Base-by-base conservation (phyloP, 30 jellyfish, hydroid and myxozoan genomes). In the Aurelia sp. region DNA sequence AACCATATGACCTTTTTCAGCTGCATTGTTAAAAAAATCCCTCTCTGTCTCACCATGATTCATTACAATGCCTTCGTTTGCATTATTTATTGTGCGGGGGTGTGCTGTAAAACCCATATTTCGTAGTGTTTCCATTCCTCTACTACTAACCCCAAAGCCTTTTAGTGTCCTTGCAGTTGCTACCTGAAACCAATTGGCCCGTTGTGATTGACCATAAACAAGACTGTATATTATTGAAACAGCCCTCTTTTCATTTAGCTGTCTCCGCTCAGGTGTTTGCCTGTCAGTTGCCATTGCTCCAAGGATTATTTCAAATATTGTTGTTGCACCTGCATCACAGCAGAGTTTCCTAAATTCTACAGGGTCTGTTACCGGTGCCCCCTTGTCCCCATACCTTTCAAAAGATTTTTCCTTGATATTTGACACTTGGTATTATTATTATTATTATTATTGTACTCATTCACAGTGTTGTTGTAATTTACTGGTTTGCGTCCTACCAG, bases 291-390 rank as follows among this genome's bases (percentile, higher is more conserved):
- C 15, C 82, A 80, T 80, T 31, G 82, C 72, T 41, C 51, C 72
- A 13, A 65, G 13, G 21, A 80, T 80, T 15, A 20, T 38, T 44
- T 50, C 73, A 67, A 80, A 80, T n/a, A 80, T 47, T 11, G 70
- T 80, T 75, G 61, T 18, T 62, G 90, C 81, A 44, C 90, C 82
- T 16, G 80, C 81, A 16, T 63, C 90, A 15, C 47, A 16, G 50
- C 81, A 63, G 53, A 80, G 67, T 20, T 27, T 62, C 55, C 47
- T 65, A 55, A 80, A 65, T 47, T 47, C 52, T 18, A 33, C 53
- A 35, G 90, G 90, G 67, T 80, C 90, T 8, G 53, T 53, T 2
- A 22, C 22, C 2, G 87, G 87, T 48, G 41, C 58, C 8, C 83
- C 83, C n/a, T 72, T 48, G 1, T 72, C 67, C 13, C 83, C 83